phyloP scores from a whole-genome alignment of 2,888 invertebrate genomes.

The Hydriomena furcata region DNA sequence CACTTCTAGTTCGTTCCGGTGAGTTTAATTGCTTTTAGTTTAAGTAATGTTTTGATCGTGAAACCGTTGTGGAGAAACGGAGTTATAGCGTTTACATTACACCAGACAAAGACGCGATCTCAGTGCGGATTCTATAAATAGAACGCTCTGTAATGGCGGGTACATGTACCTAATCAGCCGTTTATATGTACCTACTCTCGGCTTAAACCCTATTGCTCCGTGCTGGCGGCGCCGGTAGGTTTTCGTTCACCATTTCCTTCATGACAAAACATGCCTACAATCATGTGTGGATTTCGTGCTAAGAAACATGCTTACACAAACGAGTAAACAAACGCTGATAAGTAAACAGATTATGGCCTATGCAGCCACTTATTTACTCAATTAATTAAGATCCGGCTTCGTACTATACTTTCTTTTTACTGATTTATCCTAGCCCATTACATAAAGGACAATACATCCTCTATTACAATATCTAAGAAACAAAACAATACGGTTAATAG shows the following conservation, averaged over 20 bases:
- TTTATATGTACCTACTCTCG: constrained; percentile 56
- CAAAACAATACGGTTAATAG: too few species aligned
- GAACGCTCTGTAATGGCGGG: constrained; percentile 67
- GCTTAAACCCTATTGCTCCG: constrained; percentile 58
- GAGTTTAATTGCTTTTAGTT: constrained; percentile 61
- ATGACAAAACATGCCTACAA: constrained; percentile 29
- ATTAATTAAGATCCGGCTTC: constrained; percentile 7
- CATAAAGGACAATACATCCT: too few species aligned
- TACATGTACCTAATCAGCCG: constrained; percentile 64
- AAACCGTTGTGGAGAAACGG: constrained; percentile 44
- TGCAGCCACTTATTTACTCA: constrained; percentile 26
- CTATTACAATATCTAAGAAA: too few species aligned
- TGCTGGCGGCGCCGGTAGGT: too few species aligned
- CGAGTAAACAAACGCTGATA: constrained; percentile 46
- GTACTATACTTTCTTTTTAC: background rate
- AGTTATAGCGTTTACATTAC: constrained; percentile 72
- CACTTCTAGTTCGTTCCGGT: constrained; percentile 60
- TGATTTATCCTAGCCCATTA: background rate
- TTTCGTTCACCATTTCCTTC: constrained; percentile 40
- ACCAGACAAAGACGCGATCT: constrained; percentile 81
- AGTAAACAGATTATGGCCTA: constrained; percentile 30
- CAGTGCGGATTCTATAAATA: constrained; percentile 79
- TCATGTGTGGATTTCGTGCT: constrained; percentile 50
- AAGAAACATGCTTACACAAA: constrained; percentile 37
- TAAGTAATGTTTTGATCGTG: constrained; percentile 67